phyloP scores from a whole-genome alignment of 2,113 vertebrate species.

The Notarius lentiginosus region DNA sequence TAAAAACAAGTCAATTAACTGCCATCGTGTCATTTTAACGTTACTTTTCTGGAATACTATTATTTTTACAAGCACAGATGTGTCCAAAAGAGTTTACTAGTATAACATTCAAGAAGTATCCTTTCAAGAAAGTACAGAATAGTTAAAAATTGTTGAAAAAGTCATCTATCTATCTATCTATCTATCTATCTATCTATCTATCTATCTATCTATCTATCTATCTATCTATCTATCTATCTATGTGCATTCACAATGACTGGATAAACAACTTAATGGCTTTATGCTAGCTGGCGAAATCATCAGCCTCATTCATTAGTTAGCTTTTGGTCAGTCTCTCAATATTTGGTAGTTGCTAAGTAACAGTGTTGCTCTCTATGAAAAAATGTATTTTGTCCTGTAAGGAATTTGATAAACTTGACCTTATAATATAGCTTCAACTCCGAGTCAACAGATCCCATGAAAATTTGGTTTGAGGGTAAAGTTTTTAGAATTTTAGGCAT shows the following conservation, averaged over 20 bases:
- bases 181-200: too few species aligned
- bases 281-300: not conserved
- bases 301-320: not conserved
- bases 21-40: not conserved
- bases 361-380: not conserved
- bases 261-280: not conserved
- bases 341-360: not conserved
- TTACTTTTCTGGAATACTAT: not conserved
- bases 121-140: not conserved
- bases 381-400: not conserved
- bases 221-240: too few species aligned
- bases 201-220: too few species aligned
- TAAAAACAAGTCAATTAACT: not conserved
- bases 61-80: not conserved
- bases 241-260: not conserved
- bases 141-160: too few species aligned
- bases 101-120: not conserved
- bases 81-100: not conserved
- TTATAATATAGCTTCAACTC: not conserved
- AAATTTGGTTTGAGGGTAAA: not conserved
- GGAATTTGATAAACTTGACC: not conserved
- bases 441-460: not conserved
- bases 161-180: too few species aligned
- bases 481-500: not conserved
- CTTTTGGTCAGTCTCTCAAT: not conserved